Percentiles rank a stretch among this genome's conserved stretches.
phyloP scores from a whole-genome alignment of 2,888 invertebrate genomes.

The Suillia variegata region DNA sequence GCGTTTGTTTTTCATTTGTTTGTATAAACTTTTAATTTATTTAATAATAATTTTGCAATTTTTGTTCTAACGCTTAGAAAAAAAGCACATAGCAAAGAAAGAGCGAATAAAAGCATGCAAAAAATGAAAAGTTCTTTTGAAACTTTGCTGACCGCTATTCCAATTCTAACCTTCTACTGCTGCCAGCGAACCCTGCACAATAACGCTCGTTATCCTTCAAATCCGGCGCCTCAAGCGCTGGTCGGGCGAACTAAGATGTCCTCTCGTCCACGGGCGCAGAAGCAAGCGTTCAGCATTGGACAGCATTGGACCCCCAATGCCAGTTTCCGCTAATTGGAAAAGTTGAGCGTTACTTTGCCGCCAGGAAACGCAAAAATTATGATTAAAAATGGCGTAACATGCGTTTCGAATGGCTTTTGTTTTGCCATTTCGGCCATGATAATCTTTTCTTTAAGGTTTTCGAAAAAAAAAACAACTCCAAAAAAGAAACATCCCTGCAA shows the following conservation, averaged over 20 bases:
- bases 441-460: too few relatives aligned
- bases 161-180: background rate
- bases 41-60: background rate
- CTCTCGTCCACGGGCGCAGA: too few relatives aligned
- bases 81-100: background rate
- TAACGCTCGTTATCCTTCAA: too few relatives aligned
- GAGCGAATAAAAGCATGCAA: background rate
- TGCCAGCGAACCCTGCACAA: too few relatives aligned
- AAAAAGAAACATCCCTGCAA: too few relatives aligned
- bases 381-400: slow-evolving; percentile 4
- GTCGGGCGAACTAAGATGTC: too few relatives aligned
- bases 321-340: slow-evolving; percentile 53
- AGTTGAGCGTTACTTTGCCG: slow-evolving; percentile 31
- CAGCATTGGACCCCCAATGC: too few relatives aligned
- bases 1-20: background rate
- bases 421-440: background rate
- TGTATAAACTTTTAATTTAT: background rate
- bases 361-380: background rate
- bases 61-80: background rate
- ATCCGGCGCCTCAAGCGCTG: too few relatives aligned
- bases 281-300: too few relatives aligned
- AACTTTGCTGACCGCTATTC: background rate
- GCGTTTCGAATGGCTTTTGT: background rate
- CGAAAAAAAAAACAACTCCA: too few relatives aligned
- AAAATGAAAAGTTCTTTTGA: too few relatives aligned